phyloP scores from a whole-genome alignment of 2,113 vertebrate species.

The Sceloporus tristichus region DNA sequence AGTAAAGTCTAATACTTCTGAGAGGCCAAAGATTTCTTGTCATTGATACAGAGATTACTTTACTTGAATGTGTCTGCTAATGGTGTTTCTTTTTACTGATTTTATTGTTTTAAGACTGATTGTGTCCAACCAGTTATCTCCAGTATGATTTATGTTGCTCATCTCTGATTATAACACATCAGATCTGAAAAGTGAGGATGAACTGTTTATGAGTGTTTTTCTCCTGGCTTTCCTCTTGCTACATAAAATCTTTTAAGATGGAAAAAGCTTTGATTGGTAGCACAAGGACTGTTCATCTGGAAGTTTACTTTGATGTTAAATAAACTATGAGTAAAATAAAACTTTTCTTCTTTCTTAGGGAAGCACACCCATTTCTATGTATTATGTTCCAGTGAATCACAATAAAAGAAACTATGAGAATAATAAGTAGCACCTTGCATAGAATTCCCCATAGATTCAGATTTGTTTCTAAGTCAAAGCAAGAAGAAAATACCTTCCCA shows the following conservation, averaged over 20 bases:
- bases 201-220: not conserved
- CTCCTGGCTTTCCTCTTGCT: too few species aligned
- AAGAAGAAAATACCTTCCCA: not conserved
- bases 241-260: too few species aligned
- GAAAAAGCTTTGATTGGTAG: too few species aligned
- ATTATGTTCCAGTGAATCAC: not conserved
- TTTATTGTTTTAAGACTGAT: not conserved
- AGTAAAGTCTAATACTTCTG: too few species aligned
- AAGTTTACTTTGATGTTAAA: too few species aligned
- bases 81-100: not conserved
- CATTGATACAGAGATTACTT: too few species aligned
- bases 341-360: not conserved
- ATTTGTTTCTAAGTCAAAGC: conserved; percentile 8
- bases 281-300: too few species aligned
- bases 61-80: not conserved
- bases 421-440: not conserved
- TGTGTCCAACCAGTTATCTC: too few species aligned
- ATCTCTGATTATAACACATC: too few species aligned
- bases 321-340: not conserved
- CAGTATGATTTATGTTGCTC: not conserved
- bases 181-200: not conserved
- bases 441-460: not conserved
- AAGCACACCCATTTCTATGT: not conserved
- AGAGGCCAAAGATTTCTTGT: too few species aligned
- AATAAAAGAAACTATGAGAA: conserved; percentile 5